Evolutionary conservation across 2,113 vertebrate species (phyloP).

Genomic region (Scomber scombrus): DNA sequence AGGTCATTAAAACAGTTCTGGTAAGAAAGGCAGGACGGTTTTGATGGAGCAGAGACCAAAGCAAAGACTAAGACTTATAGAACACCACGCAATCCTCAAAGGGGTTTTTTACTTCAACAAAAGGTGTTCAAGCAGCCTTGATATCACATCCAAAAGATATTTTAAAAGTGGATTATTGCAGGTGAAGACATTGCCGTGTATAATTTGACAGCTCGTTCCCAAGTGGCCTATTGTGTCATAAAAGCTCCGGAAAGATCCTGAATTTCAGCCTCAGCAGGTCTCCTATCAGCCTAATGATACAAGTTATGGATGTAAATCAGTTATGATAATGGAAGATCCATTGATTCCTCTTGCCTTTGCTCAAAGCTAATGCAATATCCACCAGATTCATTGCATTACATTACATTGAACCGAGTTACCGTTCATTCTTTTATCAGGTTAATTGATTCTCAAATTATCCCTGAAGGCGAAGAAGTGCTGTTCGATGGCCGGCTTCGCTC

Average conservation of each 20-base stretch:
- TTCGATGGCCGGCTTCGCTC: not conserved
- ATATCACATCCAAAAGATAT: not conserved
- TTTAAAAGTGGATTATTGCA: not conserved
- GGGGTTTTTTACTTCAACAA: not conserved
- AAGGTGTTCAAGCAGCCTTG: not conserved
- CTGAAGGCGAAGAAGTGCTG: conserved; percentile 28
- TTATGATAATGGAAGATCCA: conserved; percentile 70
- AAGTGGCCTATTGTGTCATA: conserved; percentile 26
- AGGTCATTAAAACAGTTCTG: not conserved
- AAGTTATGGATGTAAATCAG: conserved; percentile 68
- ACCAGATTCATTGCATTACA: conserved; percentile 59
- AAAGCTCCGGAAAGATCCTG: conserved; percentile 44
- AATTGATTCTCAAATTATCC: conserved; percentile 60
- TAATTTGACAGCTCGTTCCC: conserved; percentile 39
- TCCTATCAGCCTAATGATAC: conserved; percentile 52
- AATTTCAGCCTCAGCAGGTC: conserved; percentile 33
- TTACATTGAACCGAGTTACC: conserved; percentile 41
- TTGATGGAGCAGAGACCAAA: not conserved
- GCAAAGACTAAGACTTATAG: not conserved
- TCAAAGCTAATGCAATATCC: conserved; percentile 63
- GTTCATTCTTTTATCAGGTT: conserved; percentile 35
- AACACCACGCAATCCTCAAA: not conserved
- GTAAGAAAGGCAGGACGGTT: not conserved
- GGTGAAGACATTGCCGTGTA: not conserved
- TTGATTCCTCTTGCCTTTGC: conserved; percentile 67